Base-by-base conservation (phyloP, 2,113 vertebrate species). In the Dryoscopus gambensis region DNA sequence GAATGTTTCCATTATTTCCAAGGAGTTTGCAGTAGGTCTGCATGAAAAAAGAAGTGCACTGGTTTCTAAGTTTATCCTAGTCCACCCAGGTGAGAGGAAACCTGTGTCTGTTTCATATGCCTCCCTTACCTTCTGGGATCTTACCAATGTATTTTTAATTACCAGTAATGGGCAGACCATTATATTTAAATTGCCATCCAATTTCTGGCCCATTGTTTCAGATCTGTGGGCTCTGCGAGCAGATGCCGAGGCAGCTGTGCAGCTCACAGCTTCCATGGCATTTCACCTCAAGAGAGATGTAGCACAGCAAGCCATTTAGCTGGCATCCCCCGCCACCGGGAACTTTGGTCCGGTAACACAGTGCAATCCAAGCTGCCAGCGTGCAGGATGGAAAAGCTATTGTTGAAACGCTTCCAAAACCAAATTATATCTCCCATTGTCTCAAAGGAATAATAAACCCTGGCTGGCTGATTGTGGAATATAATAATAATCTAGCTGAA, bases 361-460 rank as follows among this genome's bases (percentile, higher is more conserved):
- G 74, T 2, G 2, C 65, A 82, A 65, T 46, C 46, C 83, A 88
- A 93, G 81, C 67, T 68, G 90, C 24, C 2, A 1, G 73, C 5
- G 1, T 1, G 8, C 82, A 88, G 78, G 62, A 92, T n/a, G 33
- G 62, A 89, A 93, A 93, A 95, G 53, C 73, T 81, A 78, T 20
- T 6, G 3, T 2, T 92, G 90, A 96, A 93, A 53, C 25, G 60
- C 86, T 93, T 96, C 82, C 94, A 96, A 93, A 94, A 80, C 44
- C 65, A 95, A 96, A 92, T 94, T 92, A 78, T 89, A 87, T 78
- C 94, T 89, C 93, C 78, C 87, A 85, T 87, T 97, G 91, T 94
- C 94, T 95, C 87, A 84, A 78, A 88, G 78, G 93, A 93, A 84
- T 95, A 97, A 97, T 95, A 96, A 96, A 88, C 70, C 52, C 56